Percentiles rank a stretch among this genome's conserved stretches.
These are phyloP conservation scores for Diloba caeruleocephala DNA, from an alignment of 2,888 invertebrate species.

Conservation along the genomic window DNA sequence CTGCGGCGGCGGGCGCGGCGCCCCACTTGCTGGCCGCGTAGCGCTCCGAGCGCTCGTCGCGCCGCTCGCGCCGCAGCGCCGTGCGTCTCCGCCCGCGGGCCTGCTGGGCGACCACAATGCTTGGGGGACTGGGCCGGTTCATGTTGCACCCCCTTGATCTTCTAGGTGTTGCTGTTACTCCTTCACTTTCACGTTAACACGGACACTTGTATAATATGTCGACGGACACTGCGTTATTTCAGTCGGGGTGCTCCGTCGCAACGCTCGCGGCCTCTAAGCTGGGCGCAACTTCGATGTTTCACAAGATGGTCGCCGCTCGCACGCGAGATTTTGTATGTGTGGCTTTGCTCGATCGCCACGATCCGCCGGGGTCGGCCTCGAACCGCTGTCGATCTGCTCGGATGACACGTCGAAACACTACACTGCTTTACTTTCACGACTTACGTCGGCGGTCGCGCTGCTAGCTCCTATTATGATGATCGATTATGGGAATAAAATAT, in stretches of 20 bases:
- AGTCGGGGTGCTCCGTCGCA: conserved; percentile 51
- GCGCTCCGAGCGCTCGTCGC: conserved; percentile 74
- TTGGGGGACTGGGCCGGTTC: conserved; percentile 49
- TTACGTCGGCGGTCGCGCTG: conserved; percentile 84
- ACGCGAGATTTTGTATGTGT: conserved; percentile 65
- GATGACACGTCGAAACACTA: conserved; percentile 88
- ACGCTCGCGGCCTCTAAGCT: conserved; percentile 54
- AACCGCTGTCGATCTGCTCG: conserved; percentile 83
- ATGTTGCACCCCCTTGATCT: conserved; percentile 58
- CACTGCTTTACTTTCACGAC: conserved; percentile 84
- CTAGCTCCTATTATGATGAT: conserved; percentile 82
- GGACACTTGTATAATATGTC: conserved; percentile 40
- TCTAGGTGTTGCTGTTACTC: conserved; percentile 66
- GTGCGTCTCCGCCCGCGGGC: conserved; percentile 71
- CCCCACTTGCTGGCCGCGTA: conserved; percentile 95
- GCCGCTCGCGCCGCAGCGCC: conserved; percentile 54
- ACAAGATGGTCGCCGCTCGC: conserved; percentile 81
- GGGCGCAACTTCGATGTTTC: conserved; percentile 71
- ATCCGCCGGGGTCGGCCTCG: conserved; percentile 78
- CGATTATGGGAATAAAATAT: conserved; percentile 80
- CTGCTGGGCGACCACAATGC: conserved; percentile 55
- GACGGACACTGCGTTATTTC: conserved; percentile 48
- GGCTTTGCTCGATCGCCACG: conserved; percentile 52
- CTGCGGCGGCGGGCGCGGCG: conserved; percentile 93
- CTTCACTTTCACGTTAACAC: conserved; percentile 43